Evolutionary conservation across 2,888 invertebrate species (phyloP).

Genomic region (Drosophila anomelani): DNA sequence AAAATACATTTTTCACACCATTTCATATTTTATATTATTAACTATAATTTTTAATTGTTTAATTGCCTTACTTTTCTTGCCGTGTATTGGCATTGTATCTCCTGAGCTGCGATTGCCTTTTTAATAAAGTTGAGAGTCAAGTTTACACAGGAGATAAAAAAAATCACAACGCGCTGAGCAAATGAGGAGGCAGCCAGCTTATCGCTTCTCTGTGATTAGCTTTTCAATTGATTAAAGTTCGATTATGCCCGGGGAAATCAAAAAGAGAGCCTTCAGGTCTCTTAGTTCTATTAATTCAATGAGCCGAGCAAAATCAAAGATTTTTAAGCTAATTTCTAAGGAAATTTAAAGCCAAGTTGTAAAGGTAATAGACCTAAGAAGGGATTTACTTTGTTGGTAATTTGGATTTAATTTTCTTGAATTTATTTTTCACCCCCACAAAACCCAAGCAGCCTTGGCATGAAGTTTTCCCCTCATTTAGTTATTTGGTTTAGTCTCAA

Average conservation of each 20-base stretch:
- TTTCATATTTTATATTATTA: no score
- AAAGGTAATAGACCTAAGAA: not conserved
- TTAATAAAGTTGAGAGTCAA: conserved; percentile 44
- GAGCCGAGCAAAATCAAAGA: not conserved
- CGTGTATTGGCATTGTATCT: not conserved
- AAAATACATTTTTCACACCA: no score
- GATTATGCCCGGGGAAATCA: conserved; percentile 1
- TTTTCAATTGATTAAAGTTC: conserved; percentile 28
- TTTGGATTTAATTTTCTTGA: not conserved
- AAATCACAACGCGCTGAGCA: conserved; percentile 19
- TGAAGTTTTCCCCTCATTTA: not conserved
- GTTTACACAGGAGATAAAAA: conserved; percentile 25
- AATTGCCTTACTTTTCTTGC: not conserved
- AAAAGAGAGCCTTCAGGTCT: not conserved
- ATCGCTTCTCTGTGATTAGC: conserved; percentile 20
- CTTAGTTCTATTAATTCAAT: not conserved
- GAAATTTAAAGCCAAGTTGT: not conserved
- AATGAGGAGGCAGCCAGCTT: not conserved
- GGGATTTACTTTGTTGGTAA: not conserved
- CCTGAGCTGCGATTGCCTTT: conserved; percentile 27
- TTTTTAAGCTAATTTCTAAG: not conserved
- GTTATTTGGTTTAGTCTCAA: conserved; percentile 18
- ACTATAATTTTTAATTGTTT: no score
- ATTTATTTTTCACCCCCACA: not conserved
- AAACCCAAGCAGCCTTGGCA: not conserved